Evolutionary conservation across 2,888 invertebrate species (phyloP), one percentile per base, ranked within the genome.

Genomic region (Chydorus sphaericus): DNA sequence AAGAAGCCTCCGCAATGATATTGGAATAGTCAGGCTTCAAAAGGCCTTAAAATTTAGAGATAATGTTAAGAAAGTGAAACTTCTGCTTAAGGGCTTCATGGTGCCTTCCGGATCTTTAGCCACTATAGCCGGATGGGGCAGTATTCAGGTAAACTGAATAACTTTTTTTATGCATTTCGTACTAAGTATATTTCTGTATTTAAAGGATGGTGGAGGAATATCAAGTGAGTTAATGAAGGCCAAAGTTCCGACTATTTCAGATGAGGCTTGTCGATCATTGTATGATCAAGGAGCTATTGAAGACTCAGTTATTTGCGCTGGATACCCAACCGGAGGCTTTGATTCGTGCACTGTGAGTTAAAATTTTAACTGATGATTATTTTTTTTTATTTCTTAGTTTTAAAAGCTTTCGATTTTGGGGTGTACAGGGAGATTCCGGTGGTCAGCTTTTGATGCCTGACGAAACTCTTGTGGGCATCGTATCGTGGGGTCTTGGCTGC

Each of bases 381-480:
- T 16, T 11, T 16, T 10, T 6, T 30, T 16, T n/a, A 28, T 7
- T 3, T 3, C 1, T 28, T 28, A 10, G 18, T 44, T 18, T 16
- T 16, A 49, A n/a, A 2, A 28, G 4, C 29, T 14, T 16, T 28
- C 14, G 1, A 28, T 30, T n/a, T 28, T 4, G 16, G 18, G 6
- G 20, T 11, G n/a, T 30, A 16, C 6, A 50, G 50, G 50, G 50
- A 50, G 50, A 50, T 31, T 50, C 50, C 30, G 50, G 50, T 31
- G 50, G 50, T 10, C 50, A 29, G 11, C 50, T 50, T 11, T 29
- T 31, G 30, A n/a, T 30, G 16, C 6, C 10, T 5, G 50, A 29
- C 20, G 29, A 31, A n/a, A 29, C 2, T 29, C 30, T 50, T 6
- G 31, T 50, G n/a, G 50, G 50, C 1, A 31, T 50, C 16, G 50